Conservation (phyloP, 2,888 invertebrate genomes). For the Deilephila porcellus region DNA sequence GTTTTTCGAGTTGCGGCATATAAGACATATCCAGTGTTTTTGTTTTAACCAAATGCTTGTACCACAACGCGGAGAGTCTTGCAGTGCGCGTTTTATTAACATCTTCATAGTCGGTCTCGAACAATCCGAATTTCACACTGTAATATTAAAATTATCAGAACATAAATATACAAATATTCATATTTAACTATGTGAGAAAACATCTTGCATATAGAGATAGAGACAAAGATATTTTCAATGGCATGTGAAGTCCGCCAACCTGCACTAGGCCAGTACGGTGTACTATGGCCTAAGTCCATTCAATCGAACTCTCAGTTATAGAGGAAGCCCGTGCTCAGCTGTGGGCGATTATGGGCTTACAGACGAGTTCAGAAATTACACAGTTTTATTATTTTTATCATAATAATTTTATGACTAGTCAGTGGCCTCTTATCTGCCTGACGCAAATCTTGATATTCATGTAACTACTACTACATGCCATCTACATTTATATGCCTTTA, state of each 20-base stretch:
- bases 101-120: slow-evolving; percentile 65
- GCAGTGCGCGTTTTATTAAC: slow-evolving; percentile 54
- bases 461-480: no score
- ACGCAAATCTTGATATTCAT: no score
- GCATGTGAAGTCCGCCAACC: background rate
- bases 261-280: background rate
- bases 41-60: slow-evolving; percentile 50
- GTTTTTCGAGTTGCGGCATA: slow-evolving; percentile 43
- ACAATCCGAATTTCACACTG: slow-evolving; percentile 70
- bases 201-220: no score
- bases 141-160: slow-evolving; percentile 39
- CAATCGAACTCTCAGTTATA: no score
- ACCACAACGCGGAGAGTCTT: slow-evolving; percentile 65
- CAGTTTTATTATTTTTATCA: no score
- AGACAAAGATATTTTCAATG: background rate
- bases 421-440: no score
- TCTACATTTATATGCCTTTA: no score
- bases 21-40: slow-evolving; percentile 52
- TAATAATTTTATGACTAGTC: no score
- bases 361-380: no score
- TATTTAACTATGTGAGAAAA: no score
- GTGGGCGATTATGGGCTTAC: background rate
- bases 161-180: no score
- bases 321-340: background rate
- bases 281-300: no score